phyloP scores from a whole-genome alignment of 2,797 vertebrate genomes.

The Gila robusta region DNA sequence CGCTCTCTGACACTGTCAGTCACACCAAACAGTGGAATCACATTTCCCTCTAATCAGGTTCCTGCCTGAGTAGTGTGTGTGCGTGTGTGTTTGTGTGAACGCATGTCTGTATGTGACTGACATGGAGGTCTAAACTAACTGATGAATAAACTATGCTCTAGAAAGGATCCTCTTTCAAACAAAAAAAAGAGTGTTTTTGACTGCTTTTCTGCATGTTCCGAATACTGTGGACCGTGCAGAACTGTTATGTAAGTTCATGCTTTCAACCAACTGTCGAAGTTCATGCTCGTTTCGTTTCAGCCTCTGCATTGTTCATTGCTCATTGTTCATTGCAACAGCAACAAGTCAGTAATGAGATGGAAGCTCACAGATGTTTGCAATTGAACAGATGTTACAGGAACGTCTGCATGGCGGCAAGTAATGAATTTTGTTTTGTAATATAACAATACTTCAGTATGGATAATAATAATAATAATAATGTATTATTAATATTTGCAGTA shows the following conservation, averaged over 20 bases:
- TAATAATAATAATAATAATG: background rate
- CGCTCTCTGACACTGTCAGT: slow-evolving; percentile 71
- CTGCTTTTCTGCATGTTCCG: slow-evolving; percentile 6
- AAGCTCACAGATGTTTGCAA: slow-evolving; percentile 21
- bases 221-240: background rate
- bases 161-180: slow-evolving; percentile 33
- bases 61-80: slow-evolving; percentile 65
- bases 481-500: background rate
- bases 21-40: slow-evolving; percentile 70
- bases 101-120: slow-evolving; percentile 22
- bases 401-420: background rate
- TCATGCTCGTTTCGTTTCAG: background rate
- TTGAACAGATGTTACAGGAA: slow-evolving; percentile 1
- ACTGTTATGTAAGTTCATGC: slow-evolving; percentile 7
- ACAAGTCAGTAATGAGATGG: slow-evolving; percentile 23
- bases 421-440: background rate
- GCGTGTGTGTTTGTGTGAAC: slow-evolving; percentile 47
- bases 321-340: slow-evolving; percentile 31
- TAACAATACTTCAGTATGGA: background rate
- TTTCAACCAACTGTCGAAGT: background rate
- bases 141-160: slow-evolving; percentile 43
- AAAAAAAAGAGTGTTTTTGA: slow-evolving; percentile 3
- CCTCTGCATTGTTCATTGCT: slow-evolving; percentile 14
- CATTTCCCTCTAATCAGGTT: slow-evolving; percentile 79
- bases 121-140: slow-evolving; percentile 41